These are phyloP conservation scores for Spheniscus humboldti DNA, from an alignment of 2,797 vertebrate genomes.

Conservation along the genomic window DNA sequence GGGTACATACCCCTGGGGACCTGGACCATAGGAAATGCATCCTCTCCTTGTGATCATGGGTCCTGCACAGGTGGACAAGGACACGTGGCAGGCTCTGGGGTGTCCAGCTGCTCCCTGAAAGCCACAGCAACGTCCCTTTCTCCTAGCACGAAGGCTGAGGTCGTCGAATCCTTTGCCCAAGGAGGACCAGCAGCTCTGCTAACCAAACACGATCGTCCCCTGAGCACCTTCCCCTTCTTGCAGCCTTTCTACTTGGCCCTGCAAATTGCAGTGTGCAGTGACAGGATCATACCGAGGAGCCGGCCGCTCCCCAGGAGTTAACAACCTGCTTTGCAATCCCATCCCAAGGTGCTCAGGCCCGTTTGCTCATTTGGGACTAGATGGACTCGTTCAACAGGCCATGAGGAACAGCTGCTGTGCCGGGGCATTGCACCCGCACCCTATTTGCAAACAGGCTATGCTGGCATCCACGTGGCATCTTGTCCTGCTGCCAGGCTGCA, in stretches of 20 bases:
- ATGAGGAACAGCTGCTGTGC: not conserved
- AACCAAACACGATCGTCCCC: rapidly evolving
- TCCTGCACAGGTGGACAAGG: not conserved
- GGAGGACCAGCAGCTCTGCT: not conserved
- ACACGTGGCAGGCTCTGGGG: not conserved
- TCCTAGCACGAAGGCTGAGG: rapidly evolving
- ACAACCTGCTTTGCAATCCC: not conserved
- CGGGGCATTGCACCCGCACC: not conserved
- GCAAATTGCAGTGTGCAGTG: not conserved
- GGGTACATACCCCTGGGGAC: rapidly evolving
- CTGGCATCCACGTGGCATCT: not conserved
- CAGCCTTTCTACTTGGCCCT: not conserved
- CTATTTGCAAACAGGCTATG: not conserved
- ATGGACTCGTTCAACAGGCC: not conserved
- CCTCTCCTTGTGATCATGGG: not conserved
- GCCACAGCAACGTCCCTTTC: not conserved
- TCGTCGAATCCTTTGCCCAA: not conserved
- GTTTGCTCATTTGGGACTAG: not conserved
- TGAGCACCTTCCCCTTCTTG: not conserved
- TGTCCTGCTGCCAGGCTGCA: not conserved
- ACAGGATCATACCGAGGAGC: not conserved
- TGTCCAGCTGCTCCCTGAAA: not conserved
- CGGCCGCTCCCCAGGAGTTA: rapidly evolving
- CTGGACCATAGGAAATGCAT: not conserved
- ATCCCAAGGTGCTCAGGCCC: not conserved